Evolutionary conservation across 2,888 invertebrate species (phyloP).

Genomic region (Steromphala cineraria): DNA sequence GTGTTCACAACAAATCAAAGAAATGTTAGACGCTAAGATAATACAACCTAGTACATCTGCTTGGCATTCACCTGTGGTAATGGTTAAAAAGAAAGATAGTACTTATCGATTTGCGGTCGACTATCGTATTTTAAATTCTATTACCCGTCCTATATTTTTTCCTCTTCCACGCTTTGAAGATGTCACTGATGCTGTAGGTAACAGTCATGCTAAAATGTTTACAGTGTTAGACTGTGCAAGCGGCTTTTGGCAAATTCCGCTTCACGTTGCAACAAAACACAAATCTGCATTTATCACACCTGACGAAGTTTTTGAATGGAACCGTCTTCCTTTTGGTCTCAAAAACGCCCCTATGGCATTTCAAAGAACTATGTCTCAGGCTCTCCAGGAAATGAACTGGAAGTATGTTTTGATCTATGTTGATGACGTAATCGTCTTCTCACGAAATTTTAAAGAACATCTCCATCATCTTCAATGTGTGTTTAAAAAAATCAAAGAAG

Average conservation of each 20-base stretch:
- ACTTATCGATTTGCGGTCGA: slow-evolving; percentile 27
- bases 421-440: slow-evolving; percentile 26
- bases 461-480: slow-evolving; percentile 18
- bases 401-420: slow-evolving; percentile 21
- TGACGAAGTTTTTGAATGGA: slow-evolving; percentile 10
- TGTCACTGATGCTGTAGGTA: slow-evolving; percentile 28
- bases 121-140: slow-evolving; percentile 25
- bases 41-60: neutral
- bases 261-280: slow-evolving; percentile 24
- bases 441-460: slow-evolving; percentile 18
- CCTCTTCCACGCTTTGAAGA: slow-evolving; percentile 27
- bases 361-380: slow-evolving; percentile 9
- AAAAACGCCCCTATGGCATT: slow-evolving; percentile 14
- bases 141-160: slow-evolving; percentile 19
- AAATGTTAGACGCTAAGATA: neutral
- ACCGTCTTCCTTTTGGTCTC: slow-evolving; percentile 22
- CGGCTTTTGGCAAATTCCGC: slow-evolving; percentile 33
- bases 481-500: slow-evolving; percentile 2
- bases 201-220: slow-evolving; percentile 26
- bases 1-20: neutral
- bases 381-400: slow-evolving; percentile 21
- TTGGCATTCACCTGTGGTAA: slow-evolving; percentile 21
- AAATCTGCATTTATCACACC: slow-evolving; percentile 29
- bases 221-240: slow-evolving; percentile 22
- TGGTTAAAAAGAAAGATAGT: slow-evolving; percentile 25